These are phyloP conservation scores for Micromesistius poutassou DNA, from an alignment of 2,797 vertebrate species.

Conservation along the genomic window DNA sequence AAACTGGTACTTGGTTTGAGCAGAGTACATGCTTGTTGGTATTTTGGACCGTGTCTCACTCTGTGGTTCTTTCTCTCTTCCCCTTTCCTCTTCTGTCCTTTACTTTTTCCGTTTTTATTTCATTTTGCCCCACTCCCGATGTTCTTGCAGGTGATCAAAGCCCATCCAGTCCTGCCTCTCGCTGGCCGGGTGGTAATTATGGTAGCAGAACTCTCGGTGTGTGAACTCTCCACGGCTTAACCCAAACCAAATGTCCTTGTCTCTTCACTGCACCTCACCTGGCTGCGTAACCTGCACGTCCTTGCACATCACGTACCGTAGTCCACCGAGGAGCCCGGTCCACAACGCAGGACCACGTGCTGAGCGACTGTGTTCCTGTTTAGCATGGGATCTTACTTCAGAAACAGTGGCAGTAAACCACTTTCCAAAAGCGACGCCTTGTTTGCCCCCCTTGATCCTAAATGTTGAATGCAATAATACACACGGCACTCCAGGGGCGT, in stretches of 20 bases:
- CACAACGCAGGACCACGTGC: slow-evolving; percentile 36
- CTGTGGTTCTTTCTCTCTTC: slow-evolving; percentile 63
- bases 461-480: slow-evolving; percentile 12
- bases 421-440: slow-evolving; percentile 7
- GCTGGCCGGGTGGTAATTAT: slow-evolving; percentile 79
- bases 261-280: slow-evolving; percentile 41
- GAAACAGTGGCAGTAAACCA: background rate
- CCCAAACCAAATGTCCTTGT: slow-evolving; percentile 28
- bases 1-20: background rate
- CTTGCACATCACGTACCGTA: slow-evolving; percentile 42
- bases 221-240: slow-evolving; percentile 51
- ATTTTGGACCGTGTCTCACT: slow-evolving; percentile 50
- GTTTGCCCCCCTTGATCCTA: slow-evolving; percentile 1
- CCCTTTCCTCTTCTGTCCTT: slow-evolving; percentile 12
- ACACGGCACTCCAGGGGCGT: background rate
- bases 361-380: slow-evolving; percentile 23
- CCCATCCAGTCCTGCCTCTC: slow-evolving; percentile 75
- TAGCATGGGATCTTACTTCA: slow-evolving; percentile 3
- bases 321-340: slow-evolving; percentile 35
- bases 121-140: slow-evolving; percentile 41
- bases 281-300: slow-evolving; percentile 44
- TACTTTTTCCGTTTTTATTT: slow-evolving; percentile 34
- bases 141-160: slow-evolving; percentile 79
- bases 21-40: slow-evolving; percentile 22
- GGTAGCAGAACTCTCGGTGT: slow-evolving; percentile 76